phyloP scores from a whole-genome alignment of 2,888 invertebrate genomes.

The Dendrolimus houi region DNA sequence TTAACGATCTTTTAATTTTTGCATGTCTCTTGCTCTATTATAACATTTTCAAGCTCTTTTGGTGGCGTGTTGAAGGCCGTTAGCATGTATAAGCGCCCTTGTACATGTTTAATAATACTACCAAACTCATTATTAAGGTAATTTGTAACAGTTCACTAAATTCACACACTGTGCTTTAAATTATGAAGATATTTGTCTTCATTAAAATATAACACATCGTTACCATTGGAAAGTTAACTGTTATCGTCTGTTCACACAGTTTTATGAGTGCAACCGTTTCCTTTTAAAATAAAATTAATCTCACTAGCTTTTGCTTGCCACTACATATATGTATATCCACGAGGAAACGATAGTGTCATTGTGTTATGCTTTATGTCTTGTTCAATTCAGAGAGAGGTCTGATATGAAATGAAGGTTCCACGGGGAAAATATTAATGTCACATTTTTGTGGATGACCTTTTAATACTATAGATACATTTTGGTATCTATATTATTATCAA shows the following conservation, averaged over 20 bases:
- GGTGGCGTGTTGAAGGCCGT: conserved; percentile 39
- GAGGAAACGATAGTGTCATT: background rate
- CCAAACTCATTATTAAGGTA: conserved; percentile 43
- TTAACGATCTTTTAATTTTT: no score
- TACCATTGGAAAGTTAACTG: background rate
- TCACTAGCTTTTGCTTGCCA: background rate
- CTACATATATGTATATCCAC: no score
- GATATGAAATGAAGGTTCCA: background rate
- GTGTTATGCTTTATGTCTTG: background rate
- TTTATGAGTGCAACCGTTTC: background rate
- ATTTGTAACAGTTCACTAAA: conserved; percentile 15
- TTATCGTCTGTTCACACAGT: background rate
- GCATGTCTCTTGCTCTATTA: background rate
- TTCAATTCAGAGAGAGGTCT: background rate
- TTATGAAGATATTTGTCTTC: conserved; percentile 5
- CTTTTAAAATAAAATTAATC: background rate
- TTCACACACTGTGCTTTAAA: conserved; percentile 10
- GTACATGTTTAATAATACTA: conserved; percentile 46
- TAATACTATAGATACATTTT: no score
- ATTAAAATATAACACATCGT: background rate
- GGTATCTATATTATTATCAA: no score
- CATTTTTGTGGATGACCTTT: no score
- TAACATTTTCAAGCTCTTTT: conserved; percentile 24
- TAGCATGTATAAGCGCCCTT: conserved; percentile 48
- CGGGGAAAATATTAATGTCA: no score